A percentile compares a stretch with the other conserved stretches of the same genome.
Conservation (phyloP, 2,797 vertebrate species). For the Hybognathus amarus region DNA sequence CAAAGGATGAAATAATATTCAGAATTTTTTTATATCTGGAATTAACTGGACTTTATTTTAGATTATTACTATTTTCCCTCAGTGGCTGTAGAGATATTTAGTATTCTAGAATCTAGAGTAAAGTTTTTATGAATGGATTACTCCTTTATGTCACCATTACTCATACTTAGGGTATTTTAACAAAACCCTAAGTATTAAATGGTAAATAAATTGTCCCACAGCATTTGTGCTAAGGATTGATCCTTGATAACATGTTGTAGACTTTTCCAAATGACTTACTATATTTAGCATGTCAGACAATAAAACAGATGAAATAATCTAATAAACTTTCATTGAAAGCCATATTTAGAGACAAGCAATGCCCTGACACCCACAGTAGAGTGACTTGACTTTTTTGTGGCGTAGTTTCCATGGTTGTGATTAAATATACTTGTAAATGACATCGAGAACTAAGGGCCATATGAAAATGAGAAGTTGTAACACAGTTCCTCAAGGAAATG, state of each 20-base stretch:
- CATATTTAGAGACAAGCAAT: background rate
- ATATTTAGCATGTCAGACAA: background rate
- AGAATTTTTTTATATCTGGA: slow-evolving; percentile 47
- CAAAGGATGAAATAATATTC: slow-evolving; percentile 52
- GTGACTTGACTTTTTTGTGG: background rate
- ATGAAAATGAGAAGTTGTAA: background rate
- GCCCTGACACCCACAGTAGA: background rate
- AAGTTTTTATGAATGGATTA: background rate
- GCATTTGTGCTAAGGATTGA: background rate
- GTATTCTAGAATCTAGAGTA: slow-evolving; percentile 16
- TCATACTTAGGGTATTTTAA: background rate
- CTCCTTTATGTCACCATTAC: background rate
- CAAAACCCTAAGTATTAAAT: background rate
- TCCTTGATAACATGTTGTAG: background rate
- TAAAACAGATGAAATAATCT: background rate
- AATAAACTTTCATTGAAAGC: background rate
- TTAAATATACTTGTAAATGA: slow-evolving; percentile 5
- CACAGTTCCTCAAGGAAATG: slow-evolving; percentile 1
- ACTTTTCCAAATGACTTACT: background rate
- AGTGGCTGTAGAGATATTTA: slow-evolving; percentile 4
- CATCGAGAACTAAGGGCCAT: slow-evolving; percentile 1
- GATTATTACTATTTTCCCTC: background rate
- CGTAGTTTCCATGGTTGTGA: background rate
- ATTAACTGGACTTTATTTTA: slow-evolving; percentile 24
- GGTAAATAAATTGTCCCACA: background rate